Base-by-base conservation (phyloP, 2,113 vertebrate genomes). In the Rhegmatorhina hoffmannsi region DNA sequence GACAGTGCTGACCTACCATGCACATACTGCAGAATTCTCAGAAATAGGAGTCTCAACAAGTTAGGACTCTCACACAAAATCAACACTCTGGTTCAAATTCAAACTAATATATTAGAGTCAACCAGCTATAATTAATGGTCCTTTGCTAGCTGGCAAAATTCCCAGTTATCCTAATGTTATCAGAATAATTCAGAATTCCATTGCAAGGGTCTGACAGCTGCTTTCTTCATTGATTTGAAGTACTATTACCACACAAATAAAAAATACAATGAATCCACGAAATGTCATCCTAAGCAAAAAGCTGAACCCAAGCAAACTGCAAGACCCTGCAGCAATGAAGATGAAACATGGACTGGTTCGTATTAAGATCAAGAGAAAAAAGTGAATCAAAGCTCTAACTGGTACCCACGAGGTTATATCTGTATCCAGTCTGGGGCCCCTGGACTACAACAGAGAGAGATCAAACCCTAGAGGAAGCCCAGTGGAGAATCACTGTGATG, bases 401-500 rank as follows among this genome's bases (percentile, higher is more conserved):
- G 31, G 21, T 49, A 81, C 18, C n/a, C 31, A 17, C 13, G 14
- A 84, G 53, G 56, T 29, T 40, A 0, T 5, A 68, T 36, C 44
- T 64, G 3, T 33, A 38, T 23, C 31, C 16, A 53, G 17, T 14
- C 9, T 40, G 24, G 13, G 33, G 31, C 2, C 13, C 13, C 43
- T 25, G 7, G 16, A 38, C 46, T 64, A 38, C 31, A 63, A 46
- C 0, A 53, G 10, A 58, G 13, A 47, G 13, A 40, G 8, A 73
- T 31, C 14, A 80, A 87, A 63, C 64, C 26, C 25, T 19, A 11
- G 26, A 77, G 13, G 5, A 46, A 89, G 44, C 24, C 53, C 19
- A 87, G 0, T 8, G 3, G 19, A 36, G n/a, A 34, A n/a, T 10
- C 10, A n/a, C 44, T 23, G 7, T 2, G 16, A 49, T 0, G 3